These are phyloP conservation scores for Notechis scutatus DNA, from an alignment of 2,113 vertebrate species.

Conservation along the genomic window DNA sequence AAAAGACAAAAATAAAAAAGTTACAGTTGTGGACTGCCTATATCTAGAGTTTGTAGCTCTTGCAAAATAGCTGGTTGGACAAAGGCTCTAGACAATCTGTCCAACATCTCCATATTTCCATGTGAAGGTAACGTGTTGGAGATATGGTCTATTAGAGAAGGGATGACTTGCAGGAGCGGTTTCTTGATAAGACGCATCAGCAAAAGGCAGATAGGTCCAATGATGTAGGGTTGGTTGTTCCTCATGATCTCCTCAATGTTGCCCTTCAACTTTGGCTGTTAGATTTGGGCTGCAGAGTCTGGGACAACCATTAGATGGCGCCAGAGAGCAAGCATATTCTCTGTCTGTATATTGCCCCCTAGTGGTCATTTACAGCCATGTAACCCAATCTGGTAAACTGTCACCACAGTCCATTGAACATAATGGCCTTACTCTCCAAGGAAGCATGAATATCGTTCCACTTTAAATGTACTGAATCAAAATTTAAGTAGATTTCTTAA, in stretches of 20 bases:
- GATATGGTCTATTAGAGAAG: background rate
- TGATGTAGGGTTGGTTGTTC: too few relatives aligned
- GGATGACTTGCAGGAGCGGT: background rate
- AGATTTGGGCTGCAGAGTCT: background rate
- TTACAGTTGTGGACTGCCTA: too few relatives aligned
- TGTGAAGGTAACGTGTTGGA: background rate
- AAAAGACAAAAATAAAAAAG: too few relatives aligned
- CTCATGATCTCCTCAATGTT: background rate
- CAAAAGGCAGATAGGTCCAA: background rate
- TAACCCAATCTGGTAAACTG: background rate
- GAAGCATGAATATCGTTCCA: background rate
- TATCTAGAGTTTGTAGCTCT: background rate
- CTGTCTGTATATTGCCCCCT: background rate
- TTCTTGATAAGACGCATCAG: background rate
- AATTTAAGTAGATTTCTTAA: background rate
- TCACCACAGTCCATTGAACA: background rate
- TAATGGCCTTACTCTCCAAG: background rate
- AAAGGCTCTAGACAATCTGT: background rate
- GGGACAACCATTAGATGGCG: background rate
- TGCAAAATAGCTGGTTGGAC: background rate
- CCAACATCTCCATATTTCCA: background rate
- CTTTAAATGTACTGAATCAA: background rate
- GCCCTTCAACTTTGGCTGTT: background rate
- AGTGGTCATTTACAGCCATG: background rate
- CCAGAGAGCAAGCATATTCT: background rate